Conservation (phyloP, 2,113 vertebrate genomes). For the Mus musculus region DNA sequence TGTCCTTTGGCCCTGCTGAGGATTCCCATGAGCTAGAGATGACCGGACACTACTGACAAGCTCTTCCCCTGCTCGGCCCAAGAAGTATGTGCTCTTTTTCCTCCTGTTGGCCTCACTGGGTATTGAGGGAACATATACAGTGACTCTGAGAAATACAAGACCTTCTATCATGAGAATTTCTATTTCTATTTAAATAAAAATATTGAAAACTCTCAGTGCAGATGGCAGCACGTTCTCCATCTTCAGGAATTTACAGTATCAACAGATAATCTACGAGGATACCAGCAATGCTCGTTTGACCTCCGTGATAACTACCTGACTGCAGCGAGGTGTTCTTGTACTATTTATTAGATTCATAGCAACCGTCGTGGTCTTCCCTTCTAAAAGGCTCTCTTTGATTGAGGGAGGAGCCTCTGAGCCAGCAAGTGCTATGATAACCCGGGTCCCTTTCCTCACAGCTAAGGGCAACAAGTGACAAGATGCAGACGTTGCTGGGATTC, state of each 20-base stretch:
- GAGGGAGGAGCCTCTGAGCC: background rate
- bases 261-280: background rate
- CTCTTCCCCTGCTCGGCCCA: background rate
- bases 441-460: background rate
- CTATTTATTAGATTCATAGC: background rate
- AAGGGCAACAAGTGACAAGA: background rate
- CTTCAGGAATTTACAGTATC: slow-evolving; percentile 19
- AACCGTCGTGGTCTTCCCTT: background rate
- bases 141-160: slow-evolving; percentile 47
- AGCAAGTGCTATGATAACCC: background rate
- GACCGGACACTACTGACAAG: background rate
- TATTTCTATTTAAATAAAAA: slow-evolving; percentile 15
- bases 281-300: background rate
- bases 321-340: background rate
- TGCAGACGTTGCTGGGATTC: background rate
- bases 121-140: slow-evolving; percentile 43
- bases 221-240: background rate
- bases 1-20: background rate
- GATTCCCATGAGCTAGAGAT: background rate
- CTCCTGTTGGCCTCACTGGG: slow-evolving; percentile 41
- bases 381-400: background rate
- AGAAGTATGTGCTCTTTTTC: background rate
- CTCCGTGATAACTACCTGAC: background rate
- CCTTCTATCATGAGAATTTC: background rate
- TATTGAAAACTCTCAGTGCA: background rate